A percentile compares a stretch with the other conserved stretches of the same genome.
These are phyloP conservation scores for Neostethus bicornis DNA, from an alignment of 2,797 vertebrate species.

Conservation along the genomic window DNA sequence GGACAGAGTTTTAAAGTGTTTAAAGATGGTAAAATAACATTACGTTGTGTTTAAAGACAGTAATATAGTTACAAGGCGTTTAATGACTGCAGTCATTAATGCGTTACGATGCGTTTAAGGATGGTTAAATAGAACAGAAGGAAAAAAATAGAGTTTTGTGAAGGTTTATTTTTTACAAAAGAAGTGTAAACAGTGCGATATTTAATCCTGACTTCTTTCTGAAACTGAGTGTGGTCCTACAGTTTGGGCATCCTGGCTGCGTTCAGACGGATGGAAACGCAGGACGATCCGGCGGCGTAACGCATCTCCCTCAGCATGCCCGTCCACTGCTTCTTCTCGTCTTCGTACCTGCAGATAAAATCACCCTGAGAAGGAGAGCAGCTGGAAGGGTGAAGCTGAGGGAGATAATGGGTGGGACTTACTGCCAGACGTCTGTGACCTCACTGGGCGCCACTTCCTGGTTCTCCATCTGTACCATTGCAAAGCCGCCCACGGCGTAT, in stretches of 20 bases:
- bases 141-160: conserved; percentile 48
- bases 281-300: conserved; percentile 94
- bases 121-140: conserved; percentile 24
- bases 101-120: too few relatives aligned
- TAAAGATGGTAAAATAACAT: too few relatives aligned
- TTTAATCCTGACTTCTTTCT: conserved; percentile 24
- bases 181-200: conserved; percentile 49
- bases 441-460: conserved; percentile 94
- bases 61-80: too few relatives aligned
- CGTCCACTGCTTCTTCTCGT: conserved; percentile 94
- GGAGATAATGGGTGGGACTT: too few relatives aligned
- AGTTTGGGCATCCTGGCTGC: conserved; percentile 94
- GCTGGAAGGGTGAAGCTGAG: too few relatives aligned
- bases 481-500: conserved; percentile 93
- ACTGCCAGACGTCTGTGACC: conserved; percentile 99
- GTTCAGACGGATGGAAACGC: conserved; percentile 90
- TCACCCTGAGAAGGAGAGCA: too few relatives aligned
- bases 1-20: too few relatives aligned
- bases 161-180: conserved; percentile 81
- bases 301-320: conserved; percentile 97
- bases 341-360: conserved; percentile 87
- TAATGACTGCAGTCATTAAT: too few relatives aligned
- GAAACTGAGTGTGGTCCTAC: conserved; percentile 67
- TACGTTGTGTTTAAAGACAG: too few relatives aligned
- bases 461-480: conserved; percentile 91